Percentiles rank a stretch among this genome's conserved stretches.
These are phyloP conservation scores for Scophthalmus maximus DNA, from an alignment of 2,113 vertebrate genomes.

Conservation along the genomic window DNA sequence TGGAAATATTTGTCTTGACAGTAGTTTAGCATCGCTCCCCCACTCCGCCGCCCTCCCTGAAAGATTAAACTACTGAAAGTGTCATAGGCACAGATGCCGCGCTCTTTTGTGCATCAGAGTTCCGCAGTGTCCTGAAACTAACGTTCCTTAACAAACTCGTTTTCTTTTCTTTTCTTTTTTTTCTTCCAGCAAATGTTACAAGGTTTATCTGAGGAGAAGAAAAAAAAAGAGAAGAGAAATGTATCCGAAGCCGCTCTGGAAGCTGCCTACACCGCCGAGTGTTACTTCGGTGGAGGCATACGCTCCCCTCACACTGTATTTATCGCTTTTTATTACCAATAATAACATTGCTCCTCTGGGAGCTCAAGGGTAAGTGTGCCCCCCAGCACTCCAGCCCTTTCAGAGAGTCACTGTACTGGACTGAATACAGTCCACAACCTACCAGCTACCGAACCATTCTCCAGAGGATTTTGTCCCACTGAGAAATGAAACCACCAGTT, in stretches of 20 bases:
- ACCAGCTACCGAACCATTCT: constrained; percentile 40
- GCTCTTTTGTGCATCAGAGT: constrained; percentile 53
- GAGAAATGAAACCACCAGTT: constrained; percentile 50
- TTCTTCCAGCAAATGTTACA: constrained; percentile 27
- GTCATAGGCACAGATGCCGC: constrained; percentile 81
- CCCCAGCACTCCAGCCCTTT: constrained; percentile 78
- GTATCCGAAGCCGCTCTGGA: constrained; percentile 40
- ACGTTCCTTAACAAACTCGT: constrained; percentile 61
- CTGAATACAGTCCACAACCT: constrained; percentile 53
- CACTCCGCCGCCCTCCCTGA: constrained; percentile 72
- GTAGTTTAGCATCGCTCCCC: constrained; percentile 80
- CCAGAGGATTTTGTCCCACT: constrained; percentile 52
- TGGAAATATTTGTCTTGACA: constrained; percentile 92
- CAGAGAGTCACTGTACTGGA: constrained; percentile 61
- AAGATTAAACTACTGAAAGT: constrained; percentile 86
- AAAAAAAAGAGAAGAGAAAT: constrained; percentile 23
- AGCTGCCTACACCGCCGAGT: constrained; percentile 27
- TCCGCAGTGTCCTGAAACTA: constrained; percentile 45
- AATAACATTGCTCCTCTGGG: constrained; percentile 84
- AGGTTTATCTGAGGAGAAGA: constrained; percentile 11
- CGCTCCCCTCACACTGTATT: constrained; percentile 76
- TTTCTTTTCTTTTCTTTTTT: constrained; percentile 11
- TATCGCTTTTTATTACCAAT: constrained; percentile 84
- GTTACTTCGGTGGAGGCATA: constrained; percentile 58
- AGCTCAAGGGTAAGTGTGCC: constrained; percentile 83